Conservation (phyloP, 2,888 invertebrate species). For the Drosophila nr. perissopoda region DNA sequence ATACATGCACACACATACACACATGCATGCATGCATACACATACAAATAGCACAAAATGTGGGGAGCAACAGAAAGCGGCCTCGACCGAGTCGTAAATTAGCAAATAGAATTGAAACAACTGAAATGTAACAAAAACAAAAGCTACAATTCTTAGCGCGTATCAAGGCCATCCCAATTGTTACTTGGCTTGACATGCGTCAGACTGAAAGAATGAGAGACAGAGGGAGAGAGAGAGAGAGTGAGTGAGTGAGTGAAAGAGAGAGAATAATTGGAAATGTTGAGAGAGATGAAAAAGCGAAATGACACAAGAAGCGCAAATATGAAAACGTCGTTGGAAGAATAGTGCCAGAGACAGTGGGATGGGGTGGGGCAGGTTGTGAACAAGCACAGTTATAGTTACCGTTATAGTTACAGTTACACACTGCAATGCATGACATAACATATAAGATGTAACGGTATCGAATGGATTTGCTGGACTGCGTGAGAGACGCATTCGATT, state of each 20-base stretch:
- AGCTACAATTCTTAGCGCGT: constrained; percentile 52
- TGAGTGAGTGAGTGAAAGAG: background rate
- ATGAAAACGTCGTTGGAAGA: constrained; percentile 3
- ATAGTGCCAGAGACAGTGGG: background rate
- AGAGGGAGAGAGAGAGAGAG: background rate
- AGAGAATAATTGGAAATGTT: background rate
- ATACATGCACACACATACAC: background rate
- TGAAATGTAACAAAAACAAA: constrained; percentile 43
- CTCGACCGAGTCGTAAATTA: constrained; percentile 61
- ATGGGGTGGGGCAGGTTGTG: background rate
- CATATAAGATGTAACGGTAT: constrained; percentile 39
- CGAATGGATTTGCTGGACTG: constrained; percentile 49
- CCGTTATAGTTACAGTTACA: background rate
- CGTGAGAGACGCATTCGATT: constrained; percentile 53
- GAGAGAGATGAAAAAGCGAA: background rate
- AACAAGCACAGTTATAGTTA: background rate
- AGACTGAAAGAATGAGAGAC: background rate
- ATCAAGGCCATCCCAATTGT: constrained; percentile 67
- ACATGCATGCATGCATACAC: background rate
- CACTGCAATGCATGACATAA: constrained; percentile 1
- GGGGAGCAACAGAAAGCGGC: constrained; percentile 15
- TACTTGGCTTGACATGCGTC: constrained; percentile 19
- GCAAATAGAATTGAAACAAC: constrained; percentile 55
- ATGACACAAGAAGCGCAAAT: constrained; percentile 1
- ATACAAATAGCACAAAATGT: constrained; percentile 1